Evolutionary conservation across 2,888 invertebrate genomes (phyloP).

Genomic region (Erebia palarica): DNA sequence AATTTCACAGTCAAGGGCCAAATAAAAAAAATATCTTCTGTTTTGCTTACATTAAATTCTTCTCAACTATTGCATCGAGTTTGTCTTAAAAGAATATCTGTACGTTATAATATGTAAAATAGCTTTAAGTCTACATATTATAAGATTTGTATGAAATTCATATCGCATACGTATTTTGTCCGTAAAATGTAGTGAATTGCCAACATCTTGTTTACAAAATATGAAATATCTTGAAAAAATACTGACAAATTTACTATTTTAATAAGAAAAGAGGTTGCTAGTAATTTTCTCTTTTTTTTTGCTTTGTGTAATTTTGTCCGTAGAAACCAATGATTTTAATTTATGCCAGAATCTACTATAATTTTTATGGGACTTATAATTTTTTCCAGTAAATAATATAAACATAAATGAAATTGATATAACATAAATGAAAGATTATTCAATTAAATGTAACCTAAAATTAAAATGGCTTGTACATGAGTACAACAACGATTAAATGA

Average conservation of each 20-base stretch:
- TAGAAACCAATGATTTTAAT: not conserved
- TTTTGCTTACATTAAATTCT: not conserved
- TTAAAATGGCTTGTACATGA: not conserved
- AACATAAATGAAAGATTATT: not conserved
- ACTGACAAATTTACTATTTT: not conserved
- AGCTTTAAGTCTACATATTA: constrained; percentile 2
- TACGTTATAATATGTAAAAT: constrained; percentile 3
- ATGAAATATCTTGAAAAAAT: not conserved
- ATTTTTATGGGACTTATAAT: not conserved
- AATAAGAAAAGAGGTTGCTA: not conserved
- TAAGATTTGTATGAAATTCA: constrained; percentile 11
- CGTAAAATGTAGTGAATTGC: not conserved
- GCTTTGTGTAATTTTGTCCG: not conserved
- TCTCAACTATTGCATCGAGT: not conserved
- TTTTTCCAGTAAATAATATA: too few relatives aligned
- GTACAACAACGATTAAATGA: not conserved
- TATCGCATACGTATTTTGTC: not conserved
- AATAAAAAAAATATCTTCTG: not conserved
- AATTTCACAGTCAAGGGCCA: too few relatives aligned
- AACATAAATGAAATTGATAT: too few relatives aligned
- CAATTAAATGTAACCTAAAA: not conserved
- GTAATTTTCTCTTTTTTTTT: not conserved
- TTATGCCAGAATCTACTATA: not conserved
- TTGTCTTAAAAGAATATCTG: not conserved
- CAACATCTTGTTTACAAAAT: not conserved